Evolutionary conservation across 2,113 vertebrate genomes (phyloP), one percentile per base, ranked within the genome.

Genomic region (Menidia beryllina): DNA sequence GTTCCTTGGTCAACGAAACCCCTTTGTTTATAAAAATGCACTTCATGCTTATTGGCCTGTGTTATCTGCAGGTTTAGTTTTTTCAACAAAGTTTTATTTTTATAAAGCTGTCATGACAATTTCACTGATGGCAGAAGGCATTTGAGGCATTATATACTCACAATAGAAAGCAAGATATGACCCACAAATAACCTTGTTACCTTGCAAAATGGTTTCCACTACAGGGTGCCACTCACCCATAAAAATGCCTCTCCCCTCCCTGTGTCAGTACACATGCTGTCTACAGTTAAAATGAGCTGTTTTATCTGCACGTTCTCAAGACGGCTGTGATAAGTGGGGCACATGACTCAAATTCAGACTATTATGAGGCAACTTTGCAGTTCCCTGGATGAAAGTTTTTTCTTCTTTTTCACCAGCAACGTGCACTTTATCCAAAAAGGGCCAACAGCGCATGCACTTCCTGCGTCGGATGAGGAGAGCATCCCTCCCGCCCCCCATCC

Each of bases 211-310:
- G 68, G 64, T 73, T 86, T 83, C 63, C 43, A 50, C 53, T n/a
- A 30, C 68, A 57, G 50, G 56, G 47, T 73, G 55, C 71, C 72
- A 57, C 26, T 84, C 77, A 84, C 75, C 67, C 49, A 24, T 81
- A 45, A 86, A 79, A 78, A 65, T 13, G 5, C 47, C 25, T 61
- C 65, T 69, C 30, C 21, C 6, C 38, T 70, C 66, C 41, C 9
- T 70, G 61, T 83, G 77, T 85, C 79, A 82, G 63, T 72, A 69
- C 64, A 64, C 48, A 60, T 1, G 6, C 64, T 26, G 69, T 63
- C 76, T 75, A 81, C 87, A 65, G 75, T 77, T 87, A 76, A 77
- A 87, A 86, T 79, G 81, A 86, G 71, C 82, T 86, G 77, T 49
- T 45, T 47, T 70, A 25, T 74, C 77, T 71, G 81, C 83, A 81